These are phyloP conservation scores for Agrochola lychnidis DNA, from an alignment of 2,888 invertebrate genomes.

Conservation along the genomic window DNA sequence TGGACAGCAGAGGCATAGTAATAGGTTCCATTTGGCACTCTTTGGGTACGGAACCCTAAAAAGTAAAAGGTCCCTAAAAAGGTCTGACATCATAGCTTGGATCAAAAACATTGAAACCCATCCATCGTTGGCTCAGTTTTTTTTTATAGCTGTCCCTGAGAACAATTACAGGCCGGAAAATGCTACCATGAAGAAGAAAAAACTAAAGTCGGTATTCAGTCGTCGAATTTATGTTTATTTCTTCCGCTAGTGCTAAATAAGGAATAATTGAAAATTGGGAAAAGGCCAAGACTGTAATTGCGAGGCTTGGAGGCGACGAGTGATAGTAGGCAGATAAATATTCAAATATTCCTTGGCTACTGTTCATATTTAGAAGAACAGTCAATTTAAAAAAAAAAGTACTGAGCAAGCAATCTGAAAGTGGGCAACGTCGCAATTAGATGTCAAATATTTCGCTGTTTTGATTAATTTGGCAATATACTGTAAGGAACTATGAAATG, in stretches of 20 bases:
- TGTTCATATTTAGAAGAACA: too few species aligned
- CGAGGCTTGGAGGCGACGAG: slow-evolving; percentile 20
- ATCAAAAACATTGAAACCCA: background rate
- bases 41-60: too few species aligned
- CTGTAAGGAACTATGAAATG: too few species aligned
- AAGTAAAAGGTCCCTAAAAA: too few species aligned
- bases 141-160: background rate
- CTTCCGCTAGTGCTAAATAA: slow-evolving; percentile 43
- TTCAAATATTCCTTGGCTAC: too few species aligned
- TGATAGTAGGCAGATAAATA: background rate
- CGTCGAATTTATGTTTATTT: slow-evolving; percentile 52
- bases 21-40: too few species aligned
- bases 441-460: too few species aligned
- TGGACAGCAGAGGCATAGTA: too few species aligned
- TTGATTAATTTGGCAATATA: too few species aligned
- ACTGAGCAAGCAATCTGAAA: too few species aligned
- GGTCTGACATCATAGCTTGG: background rate
- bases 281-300: slow-evolving; percentile 46
- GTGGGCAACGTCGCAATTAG: too few species aligned
- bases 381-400: too few species aligned
- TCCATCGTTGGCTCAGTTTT: background rate
- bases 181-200: background rate
- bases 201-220: slow-evolving; percentile 3
- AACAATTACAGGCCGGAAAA: slow-evolving; percentile 34
- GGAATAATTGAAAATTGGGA: slow-evolving; percentile 55